phyloP scores from a whole-genome alignment of 2,113 vertebrate genomes.

The Podarcis cretensis region DNA sequence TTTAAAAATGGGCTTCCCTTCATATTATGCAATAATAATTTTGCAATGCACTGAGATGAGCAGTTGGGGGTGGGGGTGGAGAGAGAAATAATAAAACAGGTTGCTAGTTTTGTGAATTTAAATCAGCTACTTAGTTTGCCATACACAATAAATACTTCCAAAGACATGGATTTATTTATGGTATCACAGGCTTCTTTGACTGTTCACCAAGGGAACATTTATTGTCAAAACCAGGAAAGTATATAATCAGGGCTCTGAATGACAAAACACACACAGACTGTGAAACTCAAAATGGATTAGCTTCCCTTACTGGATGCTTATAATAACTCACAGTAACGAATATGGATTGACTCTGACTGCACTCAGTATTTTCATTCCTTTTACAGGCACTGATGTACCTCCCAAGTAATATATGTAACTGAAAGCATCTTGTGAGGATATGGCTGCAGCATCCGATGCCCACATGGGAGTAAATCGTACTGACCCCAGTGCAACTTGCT shows the following conservation, averaged over 20 bases:
- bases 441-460: neutral
- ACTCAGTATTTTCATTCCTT: neutral
- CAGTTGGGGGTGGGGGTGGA: neutral
- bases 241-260: neutral
- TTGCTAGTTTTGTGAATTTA: constrained; percentile 6
- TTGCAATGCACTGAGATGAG: neutral
- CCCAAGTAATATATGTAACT: neutral
- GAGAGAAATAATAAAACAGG: neutral
- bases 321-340: neutral
- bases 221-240: neutral
- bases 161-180: constrained; percentile 6
- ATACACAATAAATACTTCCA: neutral
- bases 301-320: neutral
- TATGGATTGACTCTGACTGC: neutral
- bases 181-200: neutral
- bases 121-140: neutral
- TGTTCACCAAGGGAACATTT: neutral
- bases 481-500: neutral
- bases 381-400: neutral
- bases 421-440: neutral
- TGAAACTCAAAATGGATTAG: neutral
- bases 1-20: neutral
- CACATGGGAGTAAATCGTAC: neutral
- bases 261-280: neutral
- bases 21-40: neutral